These are phyloP conservation scores for Heliconius melpomene DNA, from an alignment of 1,140 invertebrate species.

Conservation along the genomic window DNA sequence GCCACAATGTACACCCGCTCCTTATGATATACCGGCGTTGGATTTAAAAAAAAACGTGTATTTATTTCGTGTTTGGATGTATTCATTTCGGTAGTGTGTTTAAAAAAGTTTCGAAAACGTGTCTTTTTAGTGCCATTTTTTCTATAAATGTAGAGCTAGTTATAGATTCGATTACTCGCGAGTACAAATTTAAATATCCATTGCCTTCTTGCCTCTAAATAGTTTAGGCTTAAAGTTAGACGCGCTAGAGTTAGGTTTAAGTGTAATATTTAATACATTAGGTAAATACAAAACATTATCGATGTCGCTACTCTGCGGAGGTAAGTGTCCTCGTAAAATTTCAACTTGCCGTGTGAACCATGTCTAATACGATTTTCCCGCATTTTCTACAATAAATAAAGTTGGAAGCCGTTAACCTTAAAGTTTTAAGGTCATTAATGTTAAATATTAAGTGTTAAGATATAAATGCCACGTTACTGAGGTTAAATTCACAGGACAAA, in stretches of 20 bases:
- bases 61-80: slow-evolving; percentile 73
- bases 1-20: slow-evolving; percentile 61
- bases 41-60: slow-evolving; percentile 49
- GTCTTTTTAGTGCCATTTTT: slow-evolving; percentile 79
- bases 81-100: slow-evolving; percentile 66
- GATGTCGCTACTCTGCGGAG: slow-evolving; percentile 77
- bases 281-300: slow-evolving; percentile 49
- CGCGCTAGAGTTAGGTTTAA: slow-evolving; percentile 57
- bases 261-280: slow-evolving; percentile 30
- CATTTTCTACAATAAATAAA: slow-evolving; percentile 21
- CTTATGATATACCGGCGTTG: slow-evolving; percentile 63
- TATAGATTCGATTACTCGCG: slow-evolving; percentile 65
- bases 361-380: slow-evolving; percentile 31
- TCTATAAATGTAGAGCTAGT: slow-evolving; percentile 46
- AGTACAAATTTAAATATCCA: slow-evolving; percentile 78
- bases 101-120: slow-evolving; percentile 54
- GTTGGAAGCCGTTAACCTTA: slow-evolving; percentile 20
- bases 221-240: slow-evolving; percentile 68
- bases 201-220: slow-evolving; percentile 73
- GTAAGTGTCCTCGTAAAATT: slow-evolving; percentile 56
- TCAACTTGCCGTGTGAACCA: slow-evolving; percentile 48
- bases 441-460: slow-evolving; percentile 24
- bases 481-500: not conserved
- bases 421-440: slow-evolving; percentile 21
- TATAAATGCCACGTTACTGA: not conserved